These are phyloP conservation scores for Isaurus tuberculatus DNA, from an alignment of 92 coral and sea anemone genomes.

Conservation along the genomic window DNA sequence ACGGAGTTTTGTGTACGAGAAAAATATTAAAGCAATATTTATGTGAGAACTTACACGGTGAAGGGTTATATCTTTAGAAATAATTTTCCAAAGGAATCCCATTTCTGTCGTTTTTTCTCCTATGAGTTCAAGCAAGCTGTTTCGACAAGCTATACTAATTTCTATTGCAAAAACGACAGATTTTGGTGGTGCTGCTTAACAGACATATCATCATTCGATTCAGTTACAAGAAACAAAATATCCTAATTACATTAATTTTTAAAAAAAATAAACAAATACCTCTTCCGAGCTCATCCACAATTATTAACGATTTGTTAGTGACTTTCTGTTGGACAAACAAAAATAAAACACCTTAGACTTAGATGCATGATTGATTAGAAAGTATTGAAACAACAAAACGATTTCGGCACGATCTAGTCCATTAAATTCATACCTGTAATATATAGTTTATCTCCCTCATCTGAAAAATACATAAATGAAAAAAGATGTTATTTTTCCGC, in stretches of 20 bases:
- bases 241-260: background rate
- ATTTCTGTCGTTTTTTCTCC: no score
- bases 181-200: no score
- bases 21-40: no score
- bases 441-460: slow-evolving; percentile 96
- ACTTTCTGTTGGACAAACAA: slow-evolving; percentile 67
- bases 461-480: slow-evolving; percentile 50
- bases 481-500: no score
- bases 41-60: no score
- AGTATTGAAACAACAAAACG: background rate
- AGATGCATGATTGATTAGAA: background rate
- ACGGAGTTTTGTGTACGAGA: no score
- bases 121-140: no score
- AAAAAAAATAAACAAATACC: slow-evolving; percentile 54
- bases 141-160: no score
- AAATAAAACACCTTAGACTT: background rate
- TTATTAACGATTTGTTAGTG: slow-evolving; percentile 81
- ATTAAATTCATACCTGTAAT: slow-evolving; percentile 74
- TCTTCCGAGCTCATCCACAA: slow-evolving; percentile 95
- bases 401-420: background rate
- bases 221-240: background rate
- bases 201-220: no score
- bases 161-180: no score
- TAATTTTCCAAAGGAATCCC: no score
- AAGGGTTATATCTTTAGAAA: no score